Conservation (phyloP, 2,113 vertebrate genomes). For the Hystrix cristata region DNA sequence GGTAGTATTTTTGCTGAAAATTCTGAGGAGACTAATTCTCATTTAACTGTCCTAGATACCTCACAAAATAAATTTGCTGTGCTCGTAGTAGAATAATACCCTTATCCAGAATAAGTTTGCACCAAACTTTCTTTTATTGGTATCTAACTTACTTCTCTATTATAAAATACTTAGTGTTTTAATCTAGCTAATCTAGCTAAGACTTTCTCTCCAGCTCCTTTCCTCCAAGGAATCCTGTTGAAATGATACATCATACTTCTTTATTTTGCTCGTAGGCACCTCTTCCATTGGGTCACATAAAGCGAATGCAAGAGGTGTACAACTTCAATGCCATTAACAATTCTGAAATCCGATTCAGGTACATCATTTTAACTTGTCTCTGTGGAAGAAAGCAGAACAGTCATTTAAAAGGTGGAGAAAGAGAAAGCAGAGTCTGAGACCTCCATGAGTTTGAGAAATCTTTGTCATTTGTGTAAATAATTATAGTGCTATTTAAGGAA, state of each 20-base stretch:
- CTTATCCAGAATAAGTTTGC: conserved; percentile 19
- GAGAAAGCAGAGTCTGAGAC: background rate
- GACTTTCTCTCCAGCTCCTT: conserved; percentile 74
- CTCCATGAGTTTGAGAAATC: background rate
- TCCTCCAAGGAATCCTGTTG: conserved; percentile 81
- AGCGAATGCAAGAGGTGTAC: conserved; percentile 96
- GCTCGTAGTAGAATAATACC: background rate
- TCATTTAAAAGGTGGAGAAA: conserved; percentile 26
- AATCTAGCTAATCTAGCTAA: conserved; percentile 52
- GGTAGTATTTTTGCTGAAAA: background rate
- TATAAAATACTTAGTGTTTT: background rate
- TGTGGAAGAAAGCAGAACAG: conserved; percentile 74
- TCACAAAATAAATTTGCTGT: background rate
- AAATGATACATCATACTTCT: conserved; percentile 65
- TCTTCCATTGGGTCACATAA: conserved; percentile 93
- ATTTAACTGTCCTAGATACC: background rate
- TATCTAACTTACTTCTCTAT: conserved; percentile 37
- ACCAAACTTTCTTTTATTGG: conserved; percentile 43
- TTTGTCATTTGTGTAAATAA: background rate
- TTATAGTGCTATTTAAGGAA: background rate
- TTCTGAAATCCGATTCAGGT: conserved; percentile 97
- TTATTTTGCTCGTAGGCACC: conserved; percentile 89
- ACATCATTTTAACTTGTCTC: conserved; percentile 81
- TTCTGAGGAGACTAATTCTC: background rate
- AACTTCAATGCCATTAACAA: conserved; percentile 93